Base-by-base conservation (phyloP, 2,797 vertebrate genomes). In the Oreonectes daqikongensis region DNA sequence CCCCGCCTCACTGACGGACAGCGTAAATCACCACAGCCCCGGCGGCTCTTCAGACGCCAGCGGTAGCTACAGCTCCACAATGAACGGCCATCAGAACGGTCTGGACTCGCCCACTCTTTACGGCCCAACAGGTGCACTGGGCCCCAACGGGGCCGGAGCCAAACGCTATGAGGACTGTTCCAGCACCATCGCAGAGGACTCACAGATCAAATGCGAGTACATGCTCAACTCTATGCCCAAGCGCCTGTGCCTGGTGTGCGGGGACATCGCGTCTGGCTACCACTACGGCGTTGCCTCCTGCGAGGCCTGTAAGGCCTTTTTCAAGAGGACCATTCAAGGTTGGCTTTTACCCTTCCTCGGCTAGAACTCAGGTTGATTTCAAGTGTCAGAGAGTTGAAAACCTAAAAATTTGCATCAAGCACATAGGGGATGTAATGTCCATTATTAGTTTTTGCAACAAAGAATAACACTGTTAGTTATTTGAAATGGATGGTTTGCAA, bases 211-310 rank as follows among this genome's bases (percentile, higher is more conserved):
- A 93, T 99, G 97, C 88, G 97, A 99, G 92, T 99, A 99, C 86
- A 99, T 99, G 97, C 94, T 99, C 85, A 99, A 99, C 93, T 98
- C 97, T 30, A 99, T 99, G 96, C 97, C 97, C 91, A 99, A 99
- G 92, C 94, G 97, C 93, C 93, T 99, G 91, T 99, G 97, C 87
- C 94, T 99, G 88, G 97, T 99, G 89, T 99, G 97, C 5, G 97
- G 97, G 50, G 97, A 99, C 94, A 98, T 99, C 87, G 97, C 97
- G 0, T 98, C 97, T 72, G 97, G 97, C 79, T 99, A 99, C 92
- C 97, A 99, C 92, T 99, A 99, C 14, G 97, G 97, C 50, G 97
- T 99, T 81, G 97, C 97, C 52, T 99, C 97, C 42, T 99, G 97
- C 5, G 97, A 99, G 89, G 97, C 97, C 91, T 99, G 97, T 93